These are phyloP conservation scores for Heliocidaris tuberculata DNA, from an alignment of 35 echinoderm and acorn worm species.

Conservation along the genomic window DNA sequence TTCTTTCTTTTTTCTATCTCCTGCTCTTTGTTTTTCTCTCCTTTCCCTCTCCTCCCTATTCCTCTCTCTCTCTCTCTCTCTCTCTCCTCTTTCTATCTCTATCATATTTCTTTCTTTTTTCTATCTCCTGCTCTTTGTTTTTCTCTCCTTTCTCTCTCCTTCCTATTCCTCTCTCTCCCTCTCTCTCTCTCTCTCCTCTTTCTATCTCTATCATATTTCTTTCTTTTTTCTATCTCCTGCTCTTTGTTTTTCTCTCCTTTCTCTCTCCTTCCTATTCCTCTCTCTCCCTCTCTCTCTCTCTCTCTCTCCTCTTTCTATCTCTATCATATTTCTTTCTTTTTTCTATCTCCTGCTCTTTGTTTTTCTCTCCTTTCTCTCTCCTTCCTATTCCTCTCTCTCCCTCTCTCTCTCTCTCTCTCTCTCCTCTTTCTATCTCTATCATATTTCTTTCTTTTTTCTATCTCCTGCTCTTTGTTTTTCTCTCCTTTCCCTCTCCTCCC, in stretches of 20 bases:
- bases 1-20: too few species aligned
- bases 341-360: neutral
- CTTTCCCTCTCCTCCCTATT: too few species aligned
- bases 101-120: too few species aligned
- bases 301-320: neutral
- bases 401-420: neutral
- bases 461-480: neutral
- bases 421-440: neutral
- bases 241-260: too few species aligned
- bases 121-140: too few species aligned
- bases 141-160: neutral
- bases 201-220: neutral
- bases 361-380: neutral
- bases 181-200: neutral
- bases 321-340: neutral
- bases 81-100: too few species aligned
- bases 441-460: neutral
- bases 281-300: neutral
- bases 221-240: neutral
- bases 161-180: neutral
- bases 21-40: too few species aligned
- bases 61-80: too few species aligned
- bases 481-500: neutral
- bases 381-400: neutral
- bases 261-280: too few species aligned